phyloP scores from a whole-genome alignment of 2,888 invertebrate species.

The Metopia argyrocephala region DNA sequence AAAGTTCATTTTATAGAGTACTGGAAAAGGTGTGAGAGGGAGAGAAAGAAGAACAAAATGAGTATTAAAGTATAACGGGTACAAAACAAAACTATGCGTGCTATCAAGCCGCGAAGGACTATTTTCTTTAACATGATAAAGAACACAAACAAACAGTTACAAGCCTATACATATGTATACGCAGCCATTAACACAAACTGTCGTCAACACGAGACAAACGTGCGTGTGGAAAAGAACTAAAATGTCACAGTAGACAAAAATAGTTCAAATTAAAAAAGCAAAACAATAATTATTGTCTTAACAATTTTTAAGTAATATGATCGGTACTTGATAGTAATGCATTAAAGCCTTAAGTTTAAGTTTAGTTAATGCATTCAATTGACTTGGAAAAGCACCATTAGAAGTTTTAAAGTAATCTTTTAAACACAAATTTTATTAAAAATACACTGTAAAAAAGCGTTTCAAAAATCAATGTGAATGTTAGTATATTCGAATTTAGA shows the following conservation, averaged over 20 bases:
- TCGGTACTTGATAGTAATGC: too few relatives aligned
- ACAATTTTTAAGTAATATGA: too few relatives aligned
- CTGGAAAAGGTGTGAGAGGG: background rate
- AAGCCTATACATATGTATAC: background rate
- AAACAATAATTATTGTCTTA: too few relatives aligned
- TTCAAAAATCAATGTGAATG: too few relatives aligned
- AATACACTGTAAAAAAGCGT: too few relatives aligned
- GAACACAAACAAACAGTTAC: conserved; percentile 33
- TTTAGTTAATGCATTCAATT: too few relatives aligned
- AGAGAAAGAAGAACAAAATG: background rate
- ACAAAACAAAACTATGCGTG: background rate
- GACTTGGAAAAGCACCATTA: too few relatives aligned
- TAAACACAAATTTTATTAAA: too few relatives aligned
- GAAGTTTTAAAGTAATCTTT: too few relatives aligned
- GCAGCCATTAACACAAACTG: conserved; percentile 10
- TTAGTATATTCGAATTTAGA: too few relatives aligned
- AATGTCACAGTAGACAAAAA: conserved; percentile 16
- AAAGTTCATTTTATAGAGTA: background rate
- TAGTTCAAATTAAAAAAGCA: too few relatives aligned
- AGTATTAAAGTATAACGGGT: conserved; percentile 11
- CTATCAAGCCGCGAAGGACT: conserved; percentile 59
- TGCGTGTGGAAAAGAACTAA: conserved; percentile 3
- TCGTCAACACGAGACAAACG: conserved; percentile 5
- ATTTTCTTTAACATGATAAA: conserved; percentile 49
- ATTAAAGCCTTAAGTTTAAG: too few relatives aligned